A percentile compares a stretch with the other conserved stretches of the same genome.
Evolutionary conservation across 2,113 vertebrate species (phyloP).

Genomic region (Lagopus leucura): DNA sequence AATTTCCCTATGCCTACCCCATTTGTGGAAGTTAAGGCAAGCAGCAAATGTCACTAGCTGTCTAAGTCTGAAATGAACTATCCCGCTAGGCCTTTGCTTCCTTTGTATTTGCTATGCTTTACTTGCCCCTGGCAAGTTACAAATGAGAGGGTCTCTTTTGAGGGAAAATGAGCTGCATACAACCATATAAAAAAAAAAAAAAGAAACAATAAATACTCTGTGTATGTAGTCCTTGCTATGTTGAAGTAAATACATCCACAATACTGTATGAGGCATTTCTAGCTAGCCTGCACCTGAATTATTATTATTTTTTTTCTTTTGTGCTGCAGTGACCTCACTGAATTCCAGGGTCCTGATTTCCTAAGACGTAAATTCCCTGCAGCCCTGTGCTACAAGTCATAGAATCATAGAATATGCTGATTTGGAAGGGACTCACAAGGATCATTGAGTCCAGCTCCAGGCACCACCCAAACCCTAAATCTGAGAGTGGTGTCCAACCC

Average conservation of each 20-base stretch:
- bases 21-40: conserved; percentile 13
- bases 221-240: not conserved
- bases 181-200: not conserved
- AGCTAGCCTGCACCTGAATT: not conserved
- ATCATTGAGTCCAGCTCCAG: too few relatives aligned
- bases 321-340: not conserved
- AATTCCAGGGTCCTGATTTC: not conserved
- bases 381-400: not conserved
- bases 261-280: not conserved
- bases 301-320: not conserved
- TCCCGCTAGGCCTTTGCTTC: not conserved
- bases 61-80: not conserved
- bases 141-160: conserved; percentile 15
- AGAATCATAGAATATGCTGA: too few relatives aligned
- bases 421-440: too few relatives aligned
- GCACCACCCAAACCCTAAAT: too few relatives aligned
- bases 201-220: conserved; percentile 21
- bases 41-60: conserved; percentile 3
- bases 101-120: not conserved
- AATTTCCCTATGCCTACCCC: not conserved
- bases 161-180: not conserved
- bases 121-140: conserved; percentile 28
- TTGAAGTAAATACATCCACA: not conserved
- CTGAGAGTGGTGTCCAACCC: too few relatives aligned
- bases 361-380: not conserved